These are phyloP conservation scores for Hafferia zeledoni DNA, from an alignment of 2,797 vertebrate genomes.

Conservation along the genomic window DNA sequence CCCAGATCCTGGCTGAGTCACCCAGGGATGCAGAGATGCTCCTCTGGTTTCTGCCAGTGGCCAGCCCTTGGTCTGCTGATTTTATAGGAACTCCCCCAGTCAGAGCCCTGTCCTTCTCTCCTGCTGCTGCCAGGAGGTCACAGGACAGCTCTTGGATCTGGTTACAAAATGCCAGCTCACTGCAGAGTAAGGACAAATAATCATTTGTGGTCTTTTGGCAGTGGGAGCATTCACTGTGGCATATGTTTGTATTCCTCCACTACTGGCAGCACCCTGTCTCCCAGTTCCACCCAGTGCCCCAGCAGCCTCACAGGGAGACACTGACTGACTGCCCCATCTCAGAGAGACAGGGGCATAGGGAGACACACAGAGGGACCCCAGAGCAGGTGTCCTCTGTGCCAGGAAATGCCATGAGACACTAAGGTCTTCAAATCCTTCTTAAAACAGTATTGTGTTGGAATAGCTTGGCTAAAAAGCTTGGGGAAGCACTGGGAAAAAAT, in stretches of 20 bases:
- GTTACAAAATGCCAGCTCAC: not conserved
- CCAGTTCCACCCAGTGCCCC: not conserved
- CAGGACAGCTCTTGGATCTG: not conserved
- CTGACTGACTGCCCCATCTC: not conserved
- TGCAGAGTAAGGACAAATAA: not conserved
- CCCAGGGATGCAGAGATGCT: not conserved
- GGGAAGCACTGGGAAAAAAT: not conserved
- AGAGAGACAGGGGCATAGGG: not conserved
- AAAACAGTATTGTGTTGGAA: not conserved
- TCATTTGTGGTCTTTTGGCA: slow-evolving; percentile 17
- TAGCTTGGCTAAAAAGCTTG: not conserved
- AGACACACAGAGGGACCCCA: not conserved
- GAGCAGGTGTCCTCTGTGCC: not conserved
- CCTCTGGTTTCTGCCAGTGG: not conserved
- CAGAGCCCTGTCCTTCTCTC: not conserved
- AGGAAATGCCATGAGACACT: not conserved
- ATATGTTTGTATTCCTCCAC: not conserved
- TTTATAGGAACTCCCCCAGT: not conserved
- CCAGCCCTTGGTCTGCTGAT: not conserved
- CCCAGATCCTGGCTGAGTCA: not conserved
- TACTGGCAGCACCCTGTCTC: not conserved
- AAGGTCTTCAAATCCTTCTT: not conserved
- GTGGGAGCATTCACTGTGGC: not conserved
- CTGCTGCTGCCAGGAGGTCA: rapidly evolving
- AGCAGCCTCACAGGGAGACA: not conserved